Conservation (phyloP, 2,797 vertebrate species). For the Acestrorhynchus altus region DNA sequence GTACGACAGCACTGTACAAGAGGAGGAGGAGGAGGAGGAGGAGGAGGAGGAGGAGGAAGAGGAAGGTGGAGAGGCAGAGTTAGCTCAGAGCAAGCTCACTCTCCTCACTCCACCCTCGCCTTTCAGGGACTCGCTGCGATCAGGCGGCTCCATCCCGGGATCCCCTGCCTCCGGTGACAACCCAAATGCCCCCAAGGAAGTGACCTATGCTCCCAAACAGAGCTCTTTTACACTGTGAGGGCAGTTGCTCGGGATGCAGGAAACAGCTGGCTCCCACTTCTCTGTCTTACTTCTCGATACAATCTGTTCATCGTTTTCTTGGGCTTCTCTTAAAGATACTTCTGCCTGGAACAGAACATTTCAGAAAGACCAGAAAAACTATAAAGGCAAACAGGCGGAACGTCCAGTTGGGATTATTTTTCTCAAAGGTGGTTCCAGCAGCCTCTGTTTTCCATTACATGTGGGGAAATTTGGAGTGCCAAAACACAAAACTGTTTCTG, state of each 20-base stretch:
- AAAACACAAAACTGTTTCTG: conserved; percentile 26
- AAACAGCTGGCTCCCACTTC: conserved; percentile 7
- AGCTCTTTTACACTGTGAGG: conserved; percentile 97
- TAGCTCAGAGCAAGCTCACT: conserved; percentile 80
- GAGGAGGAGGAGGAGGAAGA: conserved; percentile 63
- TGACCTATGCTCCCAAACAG: conserved; percentile 77
- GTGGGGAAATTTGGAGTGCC: conserved; percentile 24
- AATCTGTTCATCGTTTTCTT: conserved; percentile 11
- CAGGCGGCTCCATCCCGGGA: conserved; percentile 84
- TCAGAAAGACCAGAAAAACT: conserved; percentile 13
- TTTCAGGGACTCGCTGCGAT: conserved; percentile 94
- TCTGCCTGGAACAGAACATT: conserved; percentile 14
- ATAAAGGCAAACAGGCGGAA: conserved; percentile 28
- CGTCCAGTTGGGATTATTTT: conserved; percentile 43
- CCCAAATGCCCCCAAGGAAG: conserved; percentile 36
- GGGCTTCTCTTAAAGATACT: conserved; percentile 9
- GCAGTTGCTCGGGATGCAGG: conserved; percentile 53
- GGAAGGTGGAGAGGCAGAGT: conserved; percentile 72
- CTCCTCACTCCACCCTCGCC: conserved; percentile 94
- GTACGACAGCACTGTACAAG: conserved; percentile 84
- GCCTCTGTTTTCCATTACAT: conserved; percentile 37
- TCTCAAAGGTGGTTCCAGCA: conserved; percentile 7
- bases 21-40: conserved; percentile 61
- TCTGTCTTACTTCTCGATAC: conserved; percentile 12
- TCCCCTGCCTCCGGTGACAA: conserved; percentile 77